These are phyloP conservation scores for Eristalis intricaria DNA, from an alignment of 2,888 invertebrate species.

Conservation along the genomic window DNA sequence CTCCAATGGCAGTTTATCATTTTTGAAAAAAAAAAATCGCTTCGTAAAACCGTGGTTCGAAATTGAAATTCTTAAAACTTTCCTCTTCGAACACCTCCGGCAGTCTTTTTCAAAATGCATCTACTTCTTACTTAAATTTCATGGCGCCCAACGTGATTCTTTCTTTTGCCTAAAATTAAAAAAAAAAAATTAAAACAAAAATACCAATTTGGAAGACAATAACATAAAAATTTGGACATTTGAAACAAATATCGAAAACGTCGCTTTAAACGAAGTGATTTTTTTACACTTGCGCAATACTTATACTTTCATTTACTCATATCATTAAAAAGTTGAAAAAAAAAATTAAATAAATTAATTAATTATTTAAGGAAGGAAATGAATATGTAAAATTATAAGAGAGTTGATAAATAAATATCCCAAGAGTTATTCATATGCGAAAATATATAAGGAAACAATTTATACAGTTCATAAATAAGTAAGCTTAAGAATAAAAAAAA, in stretches of 20 bases:
- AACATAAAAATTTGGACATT: constrained; percentile 40
- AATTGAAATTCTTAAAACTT: too few relatives aligned
- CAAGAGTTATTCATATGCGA: neutral
- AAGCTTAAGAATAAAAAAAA: neutral
- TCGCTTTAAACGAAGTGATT: constrained; percentile 59
- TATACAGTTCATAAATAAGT: neutral
- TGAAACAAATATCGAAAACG: constrained; percentile 39
- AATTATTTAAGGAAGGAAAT: neutral
- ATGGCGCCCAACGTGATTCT: too few relatives aligned
- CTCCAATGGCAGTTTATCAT: too few relatives aligned
- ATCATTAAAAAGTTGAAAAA: constrained; percentile 10
- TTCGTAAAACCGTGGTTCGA: too few relatives aligned
- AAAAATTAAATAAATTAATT: constrained; percentile 3
- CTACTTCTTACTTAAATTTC: constrained; percentile 11
- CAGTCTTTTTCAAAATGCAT: too few relatives aligned
- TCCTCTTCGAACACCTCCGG: too few relatives aligned
- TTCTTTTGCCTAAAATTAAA: constrained; percentile 14
- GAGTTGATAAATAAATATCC: neutral
- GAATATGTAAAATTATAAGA: neutral
- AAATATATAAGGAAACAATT: neutral
- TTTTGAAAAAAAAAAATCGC: too few relatives aligned
- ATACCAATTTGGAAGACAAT: constrained; percentile 40
- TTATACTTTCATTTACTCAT: constrained; percentile 51
- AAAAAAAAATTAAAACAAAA: constrained; percentile 53
- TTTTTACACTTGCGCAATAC: constrained; percentile 44